Percentiles rank a stretch among this genome's conserved stretches.
Evolutionary conservation across 1,140 invertebrate genomes (phyloP).

Genomic region (Dendrolimus kikuchii): DNA sequence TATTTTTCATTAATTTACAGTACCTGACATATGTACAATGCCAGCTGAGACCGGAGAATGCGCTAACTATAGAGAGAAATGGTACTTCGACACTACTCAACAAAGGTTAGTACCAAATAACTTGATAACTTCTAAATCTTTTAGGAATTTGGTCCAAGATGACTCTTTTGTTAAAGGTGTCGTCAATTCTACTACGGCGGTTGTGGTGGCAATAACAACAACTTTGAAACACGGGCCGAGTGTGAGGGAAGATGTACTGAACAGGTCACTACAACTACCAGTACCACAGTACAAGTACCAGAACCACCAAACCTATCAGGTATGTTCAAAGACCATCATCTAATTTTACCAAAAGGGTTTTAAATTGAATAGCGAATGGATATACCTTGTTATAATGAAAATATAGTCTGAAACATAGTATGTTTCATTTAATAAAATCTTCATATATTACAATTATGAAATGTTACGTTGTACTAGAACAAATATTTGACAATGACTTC

Average conservation of each 20-base stretch:
- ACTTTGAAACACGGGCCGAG: constrained; percentile 80
- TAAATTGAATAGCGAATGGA: too few species aligned
- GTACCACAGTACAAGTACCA: constrained; percentile 9
- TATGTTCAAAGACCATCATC: neutral
- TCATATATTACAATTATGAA: too few species aligned
- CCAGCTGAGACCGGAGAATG: constrained; percentile 86
- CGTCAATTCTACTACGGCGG: constrained; percentile 88
- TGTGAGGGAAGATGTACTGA: constrained; percentile 72
- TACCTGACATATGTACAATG: constrained; percentile 81
- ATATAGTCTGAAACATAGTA: too few species aligned
- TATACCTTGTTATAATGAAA: neutral
- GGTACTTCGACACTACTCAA: constrained; percentile 84
- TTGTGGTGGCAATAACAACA: constrained; percentile 90
- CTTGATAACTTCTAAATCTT: neutral
- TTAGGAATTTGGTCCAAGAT: too few species aligned
- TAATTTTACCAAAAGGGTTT: too few species aligned
- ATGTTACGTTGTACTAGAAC: too few species aligned
- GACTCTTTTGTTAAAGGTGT: constrained; percentile 57
- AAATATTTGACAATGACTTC: too few species aligned
- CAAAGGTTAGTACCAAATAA: constrained; percentile 33
- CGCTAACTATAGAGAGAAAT: constrained; percentile 82
- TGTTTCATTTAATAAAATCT: too few species aligned
- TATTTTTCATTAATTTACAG: constrained; percentile 56
- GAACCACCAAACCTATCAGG: constrained; percentile 2
- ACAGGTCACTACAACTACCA: constrained; percentile 19